Evolutionary conservation across 1,140 invertebrate genomes (phyloP), one percentile per base, ranked within the genome.

Genomic region (Philaenus spumarius): DNA sequence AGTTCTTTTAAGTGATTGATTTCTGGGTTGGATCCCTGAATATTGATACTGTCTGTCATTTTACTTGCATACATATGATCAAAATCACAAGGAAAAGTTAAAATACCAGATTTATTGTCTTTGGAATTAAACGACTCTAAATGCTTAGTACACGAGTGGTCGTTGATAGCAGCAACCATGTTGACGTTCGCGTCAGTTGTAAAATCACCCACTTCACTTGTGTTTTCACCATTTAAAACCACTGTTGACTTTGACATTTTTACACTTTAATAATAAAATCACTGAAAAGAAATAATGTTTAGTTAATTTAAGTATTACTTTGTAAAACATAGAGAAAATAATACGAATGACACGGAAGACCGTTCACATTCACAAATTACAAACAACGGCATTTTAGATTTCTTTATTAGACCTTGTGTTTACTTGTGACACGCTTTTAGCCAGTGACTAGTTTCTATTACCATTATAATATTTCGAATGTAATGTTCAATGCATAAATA

Each of bases 1-100:
- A 86, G 74, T 63, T 84, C 80, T 71, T 84, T 84, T 19, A 84
- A 74, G 67, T 80, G 78, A 62, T 75, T 78, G 66, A 82, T 77
- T 72, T 83, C 80, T 58, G 71, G 75, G 68, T 12, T 72, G 58
- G 15, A 72, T 68, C 43, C 72, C 72, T 43, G 68, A 67, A 48
- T 69, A 70, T 54, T 72, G 61, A 42, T 68, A 24, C 67, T 72
- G 47, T 67, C 68, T 58, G 74, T 73, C 47, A 72, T 76, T 72
- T 74, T 75, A 63, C 76, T 78, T 15, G 77, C 76, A 63, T 80
- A 78, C 71, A 80, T 77, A 67, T 79, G 78, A 70, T 80, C 77
- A 51, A 77, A 77, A 62, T 78, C 75, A 66, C 73, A 75, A 3
- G 76, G 71, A 55, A 64, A 64, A 19, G 59, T 23, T 37, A 62